These are phyloP conservation scores for Eumerus sabulonum DNA, from an alignment of 2,888 invertebrate genomes.

Conservation along the genomic window DNA sequence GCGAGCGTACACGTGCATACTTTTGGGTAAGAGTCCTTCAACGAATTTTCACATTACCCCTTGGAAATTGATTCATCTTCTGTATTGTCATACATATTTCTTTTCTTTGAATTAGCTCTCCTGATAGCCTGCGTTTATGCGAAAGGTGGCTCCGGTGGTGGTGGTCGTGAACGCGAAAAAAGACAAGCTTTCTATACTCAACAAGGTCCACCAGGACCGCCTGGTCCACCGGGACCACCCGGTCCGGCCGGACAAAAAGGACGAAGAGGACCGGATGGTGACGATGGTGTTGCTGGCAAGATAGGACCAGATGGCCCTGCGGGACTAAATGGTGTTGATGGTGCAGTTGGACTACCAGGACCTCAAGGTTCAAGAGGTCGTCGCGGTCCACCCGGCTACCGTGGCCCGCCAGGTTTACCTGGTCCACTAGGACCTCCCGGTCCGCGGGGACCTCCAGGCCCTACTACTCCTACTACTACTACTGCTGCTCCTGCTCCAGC, in stretches of 20 bases:
- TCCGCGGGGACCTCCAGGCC: constrained; percentile 12
- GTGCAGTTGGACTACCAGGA: constrained; percentile 67
- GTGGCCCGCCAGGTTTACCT: constrained; percentile 63
- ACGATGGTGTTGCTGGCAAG: constrained; percentile 66
- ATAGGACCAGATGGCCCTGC: constrained; percentile 66
- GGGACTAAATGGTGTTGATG: constrained; percentile 68
- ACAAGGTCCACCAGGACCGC: constrained; percentile 70
- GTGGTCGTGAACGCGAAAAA: not conserved
- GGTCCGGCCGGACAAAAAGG: constrained; percentile 70
- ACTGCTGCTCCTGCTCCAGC: too few species aligned
- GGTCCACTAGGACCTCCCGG: constrained; percentile 20
- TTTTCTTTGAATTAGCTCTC: constrained; percentile 19
- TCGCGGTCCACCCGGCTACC: constrained; percentile 69
- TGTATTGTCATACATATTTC: too few species aligned
- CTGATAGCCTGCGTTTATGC: constrained; percentile 30
- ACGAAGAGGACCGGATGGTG: constrained; percentile 68
- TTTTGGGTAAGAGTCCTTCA: constrained; percentile 39
- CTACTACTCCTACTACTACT: too few species aligned
- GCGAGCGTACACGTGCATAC: constrained; percentile 35
- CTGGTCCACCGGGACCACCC: constrained; percentile 67
- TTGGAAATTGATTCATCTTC: not conserved
- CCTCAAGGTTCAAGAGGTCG: constrained; percentile 67
- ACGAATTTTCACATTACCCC: not conserved
- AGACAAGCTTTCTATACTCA: constrained; percentile 69
- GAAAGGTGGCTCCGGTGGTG: not conserved